phyloP scores from a whole-genome alignment of 2,888 invertebrate genomes.

The Morpho deidamia region DNA sequence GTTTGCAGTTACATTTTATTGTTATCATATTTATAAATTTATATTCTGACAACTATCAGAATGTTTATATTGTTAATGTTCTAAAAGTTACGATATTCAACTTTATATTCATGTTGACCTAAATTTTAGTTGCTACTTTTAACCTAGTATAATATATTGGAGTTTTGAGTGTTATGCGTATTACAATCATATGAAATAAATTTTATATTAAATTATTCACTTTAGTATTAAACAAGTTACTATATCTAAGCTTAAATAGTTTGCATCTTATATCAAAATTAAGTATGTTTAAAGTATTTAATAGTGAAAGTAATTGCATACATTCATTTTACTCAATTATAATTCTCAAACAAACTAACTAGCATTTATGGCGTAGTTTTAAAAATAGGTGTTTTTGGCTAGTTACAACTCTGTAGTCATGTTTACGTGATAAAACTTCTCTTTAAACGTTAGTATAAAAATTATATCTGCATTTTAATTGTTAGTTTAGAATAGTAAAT shows the following conservation, averaged over 20 bases:
- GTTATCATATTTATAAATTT: slow-evolving; percentile 16
- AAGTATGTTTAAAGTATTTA: not conserved
- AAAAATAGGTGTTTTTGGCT: no score
- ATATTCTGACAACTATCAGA: slow-evolving; percentile 13
- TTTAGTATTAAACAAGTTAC: not conserved
- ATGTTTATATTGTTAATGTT: slow-evolving; percentile 34
- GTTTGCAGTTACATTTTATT: slow-evolving; percentile 12
- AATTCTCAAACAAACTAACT: no score
- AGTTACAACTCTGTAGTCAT: no score
- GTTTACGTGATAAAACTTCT: no score
- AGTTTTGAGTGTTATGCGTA: not conserved
- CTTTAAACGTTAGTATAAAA: no score
- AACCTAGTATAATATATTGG: slow-evolving; percentile 3
- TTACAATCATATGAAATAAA: not conserved
- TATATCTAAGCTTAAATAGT: not conserved
- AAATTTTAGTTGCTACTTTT: slow-evolving; percentile 23
- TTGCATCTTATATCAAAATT: not conserved
- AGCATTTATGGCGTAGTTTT: no score
- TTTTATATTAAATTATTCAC: not conserved
- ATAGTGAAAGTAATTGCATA: not conserved
- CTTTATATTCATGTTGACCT: slow-evolving; percentile 22
- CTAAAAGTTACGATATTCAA: slow-evolving; percentile 18
- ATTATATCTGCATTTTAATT: no score
- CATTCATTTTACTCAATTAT: not conserved
- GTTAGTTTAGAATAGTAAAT: no score